Evolutionary conservation across 2,888 invertebrate species (phyloP).

Genomic region (Drosophila multiciliata): DNA sequence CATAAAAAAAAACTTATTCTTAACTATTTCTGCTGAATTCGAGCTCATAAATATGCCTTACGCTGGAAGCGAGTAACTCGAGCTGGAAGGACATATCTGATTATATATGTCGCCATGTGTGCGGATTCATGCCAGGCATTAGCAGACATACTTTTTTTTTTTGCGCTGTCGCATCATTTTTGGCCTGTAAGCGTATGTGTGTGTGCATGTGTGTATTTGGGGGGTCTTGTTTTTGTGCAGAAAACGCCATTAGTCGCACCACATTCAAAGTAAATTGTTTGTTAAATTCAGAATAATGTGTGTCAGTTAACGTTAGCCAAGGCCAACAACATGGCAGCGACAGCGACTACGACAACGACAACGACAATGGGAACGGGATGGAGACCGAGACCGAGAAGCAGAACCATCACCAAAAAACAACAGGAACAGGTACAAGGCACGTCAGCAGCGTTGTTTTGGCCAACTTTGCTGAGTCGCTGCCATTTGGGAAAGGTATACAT

Average conservation of each 20-base stretch:
- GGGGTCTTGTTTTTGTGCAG: conserved; percentile 63
- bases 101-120: conserved; percentile 43
- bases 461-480: conserved; percentile 49
- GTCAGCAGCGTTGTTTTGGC: conserved; percentile 29
- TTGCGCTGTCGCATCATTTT: conserved; percentile 50
- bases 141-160: conserved; percentile 19
- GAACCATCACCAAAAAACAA: conserved; percentile 9
- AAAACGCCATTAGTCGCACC: conserved; percentile 73
- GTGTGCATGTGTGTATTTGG: conserved; percentile 12
- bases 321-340: conserved; percentile 33
- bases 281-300: conserved; percentile 80
- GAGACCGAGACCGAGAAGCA: neutral
- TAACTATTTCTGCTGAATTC: conserved; percentile 13
- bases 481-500: conserved; percentile 47
- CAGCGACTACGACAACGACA: conserved; percentile 1
- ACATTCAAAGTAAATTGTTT: conserved; percentile 78
- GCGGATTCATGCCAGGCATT: conserved; percentile 36
- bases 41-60: conserved; percentile 32
- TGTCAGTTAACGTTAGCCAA: conserved; percentile 69
- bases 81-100: conserved; percentile 54
- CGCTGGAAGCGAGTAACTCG: conserved; percentile 18
- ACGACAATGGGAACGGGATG: neutral
- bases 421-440: conserved; percentile 6
- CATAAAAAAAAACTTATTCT: neutral
- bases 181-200: conserved; percentile 15